phyloP scores from a whole-genome alignment of 2,113 vertebrate species.

The Boleophthalmus pectinirostris region DNA sequence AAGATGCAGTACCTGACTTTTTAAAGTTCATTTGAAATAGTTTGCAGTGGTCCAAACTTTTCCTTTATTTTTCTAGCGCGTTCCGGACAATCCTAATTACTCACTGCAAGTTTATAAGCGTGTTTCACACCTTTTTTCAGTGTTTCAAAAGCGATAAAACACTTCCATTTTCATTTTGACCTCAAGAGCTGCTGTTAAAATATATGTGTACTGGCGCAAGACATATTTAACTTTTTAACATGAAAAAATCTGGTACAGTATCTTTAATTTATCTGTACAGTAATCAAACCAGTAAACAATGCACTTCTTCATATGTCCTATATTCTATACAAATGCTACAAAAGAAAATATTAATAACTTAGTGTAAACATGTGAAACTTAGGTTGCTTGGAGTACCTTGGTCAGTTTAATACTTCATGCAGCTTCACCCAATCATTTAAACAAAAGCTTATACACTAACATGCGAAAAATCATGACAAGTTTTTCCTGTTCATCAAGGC shows the following conservation, averaged over 20 bases:
- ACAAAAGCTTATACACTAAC: neutral
- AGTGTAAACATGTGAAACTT: neutral
- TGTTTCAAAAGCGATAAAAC: too few relatives aligned
- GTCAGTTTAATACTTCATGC: slow-evolving; percentile 6
- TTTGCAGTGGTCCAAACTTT: too few relatives aligned
- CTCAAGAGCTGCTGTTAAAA: neutral
- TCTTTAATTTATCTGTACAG: neutral
- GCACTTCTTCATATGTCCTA: neutral
- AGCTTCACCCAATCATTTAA: neutral
- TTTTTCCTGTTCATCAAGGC: neutral
- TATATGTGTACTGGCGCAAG: too few relatives aligned
- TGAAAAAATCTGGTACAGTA: too few relatives aligned
- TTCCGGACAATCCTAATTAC: too few relatives aligned
- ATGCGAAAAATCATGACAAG: neutral
- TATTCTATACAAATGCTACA: slow-evolving; percentile 3
- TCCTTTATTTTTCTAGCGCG: too few relatives aligned
- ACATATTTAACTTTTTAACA: too few relatives aligned
- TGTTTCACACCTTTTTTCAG: too few relatives aligned
- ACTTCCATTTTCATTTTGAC: neutral
- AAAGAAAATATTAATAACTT: neutral
- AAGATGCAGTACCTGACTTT: too few relatives aligned
- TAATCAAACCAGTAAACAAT: neutral
- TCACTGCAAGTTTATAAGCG: too few relatives aligned
- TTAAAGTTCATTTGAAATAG: too few relatives aligned
- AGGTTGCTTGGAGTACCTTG: neutral